Base-by-base conservation (phyloP, 2,113 vertebrate genomes). In the Rhinichthys klamathensis region DNA sequence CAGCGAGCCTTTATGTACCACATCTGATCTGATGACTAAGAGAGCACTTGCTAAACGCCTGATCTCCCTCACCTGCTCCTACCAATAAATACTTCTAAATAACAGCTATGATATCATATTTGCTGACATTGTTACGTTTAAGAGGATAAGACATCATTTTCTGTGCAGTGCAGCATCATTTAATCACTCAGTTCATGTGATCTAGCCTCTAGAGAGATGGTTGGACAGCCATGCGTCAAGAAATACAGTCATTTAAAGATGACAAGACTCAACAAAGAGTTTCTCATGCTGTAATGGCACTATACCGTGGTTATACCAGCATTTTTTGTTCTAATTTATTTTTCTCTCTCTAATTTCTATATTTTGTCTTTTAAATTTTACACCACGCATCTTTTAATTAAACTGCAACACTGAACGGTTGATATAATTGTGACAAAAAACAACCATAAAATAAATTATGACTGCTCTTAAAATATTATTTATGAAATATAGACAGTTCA, bases 21-120 rank as follows among this genome's bases (percentile, higher is more conserved):
- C 89, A 89, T 87, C 87, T 89, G 91, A 92, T 89, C 88, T 87
- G 83, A 90, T 72, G 85, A 84, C 88, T 87, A 83, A 23, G 44
- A 80, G 89, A 90, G 89, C 88, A 83, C 87, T 89, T 89, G 85
- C 87, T 89, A 23, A 81, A 89, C 63, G 25, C 77, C 44, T 86
- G 69, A 70, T 83, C 58, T 18, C 65, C 15, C 60, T 72, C 49
- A 63, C 77, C 81, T 27, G 35, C 76, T 90, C 91, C 30, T 15
- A 89, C 69, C 76, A 30, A 63, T 44, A 72, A 60, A 86, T 82
- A 18, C 30, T 18, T 21, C 69, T 49, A 60, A 79, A 87, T 88
- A 81, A 74, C 54, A 46, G 78, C n/a, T 21, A 51, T 81, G 78
- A 80, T 86, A 63, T 73, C 84, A 86, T 86, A 72, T 85, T 78